Evolutionary conservation across 2,113 vertebrate genomes (phyloP).

Genomic region (Oryzias curvinotus): DNA sequence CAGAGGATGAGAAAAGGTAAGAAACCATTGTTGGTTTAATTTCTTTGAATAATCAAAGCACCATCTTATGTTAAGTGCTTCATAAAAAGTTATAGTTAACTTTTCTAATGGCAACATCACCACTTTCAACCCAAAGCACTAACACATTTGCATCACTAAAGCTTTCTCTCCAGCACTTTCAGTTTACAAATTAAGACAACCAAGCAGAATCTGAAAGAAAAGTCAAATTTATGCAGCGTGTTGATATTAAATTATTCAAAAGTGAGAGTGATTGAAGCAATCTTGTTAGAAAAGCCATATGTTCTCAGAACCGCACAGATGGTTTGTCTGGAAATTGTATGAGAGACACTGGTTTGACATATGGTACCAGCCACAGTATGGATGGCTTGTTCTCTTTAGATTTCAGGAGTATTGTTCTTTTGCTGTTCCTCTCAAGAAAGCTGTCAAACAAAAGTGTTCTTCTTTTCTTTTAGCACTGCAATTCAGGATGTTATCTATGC

Average conservation of each 20-base stretch:
- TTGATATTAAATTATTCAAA: conserved; percentile 61
- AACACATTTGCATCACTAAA: not conserved
- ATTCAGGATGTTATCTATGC: conserved; percentile 91
- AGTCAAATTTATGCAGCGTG: conserved; percentile 52
- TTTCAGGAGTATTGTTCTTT: conserved; percentile 16
- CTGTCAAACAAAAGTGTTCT: not conserved
- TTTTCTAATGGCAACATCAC: not conserved
- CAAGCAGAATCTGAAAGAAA: conserved; percentile 20
- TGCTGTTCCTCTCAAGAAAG: conserved; percentile 10
- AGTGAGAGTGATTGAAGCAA: conserved; percentile 50
- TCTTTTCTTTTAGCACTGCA: conserved; percentile 75
- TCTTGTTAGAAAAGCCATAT: conserved; percentile 70
- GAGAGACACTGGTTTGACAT: conserved; percentile 54
- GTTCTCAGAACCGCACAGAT: conserved; percentile 55
- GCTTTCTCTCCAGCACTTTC: conserved; percentile 1
- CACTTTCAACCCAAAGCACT: conserved; percentile 2
- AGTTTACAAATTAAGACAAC: conserved; percentile 34
- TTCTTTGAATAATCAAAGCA: too few species aligned
- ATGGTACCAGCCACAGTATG: conserved; percentile 57
- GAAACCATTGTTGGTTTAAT: not conserved
- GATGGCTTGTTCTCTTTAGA: conserved; percentile 27
- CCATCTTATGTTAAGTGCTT: too few species aligned
- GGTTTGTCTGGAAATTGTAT: conserved; percentile 51
- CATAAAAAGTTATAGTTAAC: too few species aligned
- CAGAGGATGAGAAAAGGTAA: conserved; percentile 95